Conservation (phyloP, 2,113 vertebrate species). For the Agelaius tricolor region DNA sequence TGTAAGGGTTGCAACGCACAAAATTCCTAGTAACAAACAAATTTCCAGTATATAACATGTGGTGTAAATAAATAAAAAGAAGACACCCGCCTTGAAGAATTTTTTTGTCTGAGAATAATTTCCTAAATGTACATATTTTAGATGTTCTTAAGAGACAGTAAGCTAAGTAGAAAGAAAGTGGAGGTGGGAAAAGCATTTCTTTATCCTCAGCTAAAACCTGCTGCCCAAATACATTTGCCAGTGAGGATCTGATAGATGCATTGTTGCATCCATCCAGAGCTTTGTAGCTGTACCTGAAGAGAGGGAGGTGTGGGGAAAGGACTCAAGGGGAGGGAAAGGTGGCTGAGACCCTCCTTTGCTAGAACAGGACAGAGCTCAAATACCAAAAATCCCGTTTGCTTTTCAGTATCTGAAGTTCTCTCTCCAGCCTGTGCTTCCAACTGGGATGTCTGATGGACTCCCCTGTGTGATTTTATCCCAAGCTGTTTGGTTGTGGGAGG, state of each 20-base stretch:
- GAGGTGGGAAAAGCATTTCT: not conserved
- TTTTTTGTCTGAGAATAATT: not conserved
- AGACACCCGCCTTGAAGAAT: not conserved
- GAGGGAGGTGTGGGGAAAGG: not conserved
- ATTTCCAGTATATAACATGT: not conserved
- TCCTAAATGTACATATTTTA: not conserved
- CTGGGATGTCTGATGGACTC: not conserved
- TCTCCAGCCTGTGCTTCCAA: not conserved
- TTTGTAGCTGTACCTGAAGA: not conserved
- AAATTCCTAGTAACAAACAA: not conserved
- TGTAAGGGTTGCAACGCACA: not conserved
- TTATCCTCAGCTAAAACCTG: not conserved
- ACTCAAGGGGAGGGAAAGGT: not conserved
- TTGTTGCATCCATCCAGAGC: not conserved
- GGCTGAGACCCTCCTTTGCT: not conserved
- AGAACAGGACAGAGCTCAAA: not conserved
- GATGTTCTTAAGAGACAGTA: not conserved
- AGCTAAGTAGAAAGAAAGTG: not conserved
- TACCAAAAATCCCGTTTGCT: fast-evolving
- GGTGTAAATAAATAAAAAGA: not conserved
- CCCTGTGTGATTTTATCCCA: not conserved
- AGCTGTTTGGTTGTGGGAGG: not conserved
- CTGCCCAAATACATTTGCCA: not conserved
- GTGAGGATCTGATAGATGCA: not conserved
- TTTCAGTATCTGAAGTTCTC: not conserved